phyloP scores from a whole-genome alignment of 2,888 invertebrate species.

The Acleris cristana region DNA sequence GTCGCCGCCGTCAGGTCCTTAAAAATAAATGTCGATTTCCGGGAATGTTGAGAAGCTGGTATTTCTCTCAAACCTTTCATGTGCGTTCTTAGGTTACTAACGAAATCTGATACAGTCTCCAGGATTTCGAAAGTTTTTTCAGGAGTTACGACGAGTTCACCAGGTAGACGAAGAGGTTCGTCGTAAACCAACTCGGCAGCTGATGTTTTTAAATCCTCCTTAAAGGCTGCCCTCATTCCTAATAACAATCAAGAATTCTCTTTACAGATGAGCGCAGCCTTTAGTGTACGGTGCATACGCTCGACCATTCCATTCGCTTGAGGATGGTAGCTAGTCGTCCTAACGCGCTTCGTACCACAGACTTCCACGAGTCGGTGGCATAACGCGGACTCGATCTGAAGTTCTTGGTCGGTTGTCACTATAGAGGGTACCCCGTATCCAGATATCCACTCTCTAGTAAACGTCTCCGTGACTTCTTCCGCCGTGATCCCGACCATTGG shows the following conservation, averaged over 20 bases:
- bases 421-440: constrained; percentile 37
- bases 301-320: constrained; percentile 39
- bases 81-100: constrained; percentile 8
- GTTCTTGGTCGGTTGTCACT: constrained; percentile 37
- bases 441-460: constrained; percentile 33
- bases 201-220: constrained; percentile 43
- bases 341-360: constrained; percentile 23
- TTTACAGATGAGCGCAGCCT: constrained; percentile 42
- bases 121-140: not conserved
- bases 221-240: constrained; percentile 40
- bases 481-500: constrained; percentile 23
- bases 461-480: constrained; percentile 37
- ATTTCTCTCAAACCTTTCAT: constrained; percentile 13
- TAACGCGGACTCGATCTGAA: constrained; percentile 37
- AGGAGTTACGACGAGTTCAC: constrained; percentile 41
- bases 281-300: constrained; percentile 42
- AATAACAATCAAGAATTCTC: constrained; percentile 38
- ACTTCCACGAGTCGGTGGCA: constrained; percentile 14
- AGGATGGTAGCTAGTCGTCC: constrained; percentile 39
- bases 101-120: constrained; percentile 12
- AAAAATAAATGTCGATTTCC: constrained; percentile 13
- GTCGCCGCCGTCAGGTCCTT: constrained; percentile 21
- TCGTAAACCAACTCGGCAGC: constrained; percentile 48
- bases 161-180: constrained; percentile 45
- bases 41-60: constrained; percentile 6